Base-by-base conservation (phyloP, 2,888 invertebrate species). In the Polydrusus cervinus region DNA sequence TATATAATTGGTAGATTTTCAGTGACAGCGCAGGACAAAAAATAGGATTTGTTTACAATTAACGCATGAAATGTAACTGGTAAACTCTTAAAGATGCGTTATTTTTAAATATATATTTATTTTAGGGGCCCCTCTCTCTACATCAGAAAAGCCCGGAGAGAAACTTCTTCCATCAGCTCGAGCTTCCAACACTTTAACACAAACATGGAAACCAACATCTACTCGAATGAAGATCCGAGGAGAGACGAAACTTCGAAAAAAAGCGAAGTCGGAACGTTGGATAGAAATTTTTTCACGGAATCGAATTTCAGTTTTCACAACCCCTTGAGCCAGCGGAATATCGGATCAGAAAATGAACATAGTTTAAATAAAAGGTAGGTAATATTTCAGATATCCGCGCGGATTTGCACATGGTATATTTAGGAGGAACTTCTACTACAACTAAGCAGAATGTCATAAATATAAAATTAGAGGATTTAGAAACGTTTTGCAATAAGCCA, bases 91-190 rank as follows among this genome's bases (percentile, higher is more conserved):
- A 25, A 5, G 25, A 25, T 25, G 25, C 25, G 3, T 25, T 25
- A 25, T 25, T 25, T 25, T 25, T 25, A 25, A 34, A 34, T 34
- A 34, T 34, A 10, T 8, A 3, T 43, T 43, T 13, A 43, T 67
- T 67, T 61, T 38, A 73, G 73, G 6, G 73, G 73, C 13, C 73
- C 73, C 13, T 67, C 67, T 3, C 20, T 73, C 13, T 73, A 73
- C 40, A 49, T 73, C 25, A 73, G 67, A 67, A 57, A 49, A 51
- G 57, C 73, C 49, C 45, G 66, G 20, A 16, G 65, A 34, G 57
- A 72, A 13, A 53, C 49, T 3, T 18, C 60, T 13, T 73, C 67
- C 11, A 61, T 73, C 14, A 73, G 73, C 30, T 73, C 73, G n/a
- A 73, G 73, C 45, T 73, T 73, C 13, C 47, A 73, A 43, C 73